Evolutionary conservation across 2,113 vertebrate species (phyloP), one percentile per base, ranked within the genome.

Genomic region (Baryphthengus martii): DNA sequence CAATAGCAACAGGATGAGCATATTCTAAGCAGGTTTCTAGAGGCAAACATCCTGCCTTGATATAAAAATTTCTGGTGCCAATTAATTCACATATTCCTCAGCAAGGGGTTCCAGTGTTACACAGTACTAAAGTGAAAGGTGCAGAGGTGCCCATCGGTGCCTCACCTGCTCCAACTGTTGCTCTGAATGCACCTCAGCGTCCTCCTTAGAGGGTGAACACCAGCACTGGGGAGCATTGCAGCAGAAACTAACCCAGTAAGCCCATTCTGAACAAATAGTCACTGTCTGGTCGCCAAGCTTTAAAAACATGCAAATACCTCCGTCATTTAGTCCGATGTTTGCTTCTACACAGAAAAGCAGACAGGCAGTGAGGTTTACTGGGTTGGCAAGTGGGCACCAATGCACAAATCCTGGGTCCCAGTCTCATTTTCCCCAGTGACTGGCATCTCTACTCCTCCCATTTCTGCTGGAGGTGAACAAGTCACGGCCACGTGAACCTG

Each of bases 401-500:
- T 1, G 1, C 6, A 25, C 31, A 65, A 11, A 26, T 37, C 23
- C 52, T 17, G 11, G 26, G 7, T 58, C 33, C 31, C 3, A 1
- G 29, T 28, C 61, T 40, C 49, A 23, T 37, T 33, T 70, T 37
- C 13, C 18, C 40, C 29, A 11, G n/a, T 7, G 24, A 25, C 16
- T 52, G 23, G 7, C 10, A 25, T 26, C 49, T 78, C 73, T 33
- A 7, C 21, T 55, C 19, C 11, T 35, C 24, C 65, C 14, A 9
- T 7, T 79, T 63, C 58, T 76, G 33, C 31, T 35, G 39, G 52
- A 65, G 31, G 29, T 7, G 24, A 52, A 8, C 3, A 4, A 39
- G 28, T 10, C 6, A 1, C 0, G 0, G 40, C 44, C 20, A 18
- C 8, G 4, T 12, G 37, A 85, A 17, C 44, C 24, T 37, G 39